Conservation (phyloP, 1,140 invertebrate genomes). For the Ectropis grisescens region DNA sequence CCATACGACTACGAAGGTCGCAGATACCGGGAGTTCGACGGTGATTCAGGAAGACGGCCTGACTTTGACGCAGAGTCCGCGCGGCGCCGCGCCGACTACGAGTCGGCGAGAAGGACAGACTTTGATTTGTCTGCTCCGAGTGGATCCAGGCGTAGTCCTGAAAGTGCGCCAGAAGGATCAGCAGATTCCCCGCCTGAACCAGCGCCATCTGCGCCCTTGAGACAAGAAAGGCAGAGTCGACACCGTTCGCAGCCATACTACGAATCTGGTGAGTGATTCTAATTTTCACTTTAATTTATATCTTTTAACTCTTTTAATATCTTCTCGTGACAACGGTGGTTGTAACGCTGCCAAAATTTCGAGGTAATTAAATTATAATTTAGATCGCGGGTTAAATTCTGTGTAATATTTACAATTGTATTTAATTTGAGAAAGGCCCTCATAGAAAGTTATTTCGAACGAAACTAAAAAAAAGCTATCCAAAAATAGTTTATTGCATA, state of each 20-base stretch:
- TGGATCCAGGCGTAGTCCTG: slow-evolving; percentile 45
- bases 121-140: slow-evolving; percentile 59
- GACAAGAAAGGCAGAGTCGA: slow-evolving; percentile 37
- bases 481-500: no score
- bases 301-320: no score
- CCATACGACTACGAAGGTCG: slow-evolving; percentile 52
- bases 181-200: slow-evolving; percentile 55
- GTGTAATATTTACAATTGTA: no score
- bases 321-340: no score
- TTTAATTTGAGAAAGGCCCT: no score
- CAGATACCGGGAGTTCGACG: slow-evolving; percentile 47
- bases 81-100: slow-evolving; percentile 53
- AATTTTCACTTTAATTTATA: neutral
- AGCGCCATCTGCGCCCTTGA: slow-evolving; percentile 48
- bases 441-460: no score
- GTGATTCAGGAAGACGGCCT: slow-evolving; percentile 39
- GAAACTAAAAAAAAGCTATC: no score
- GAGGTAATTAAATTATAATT: no score
- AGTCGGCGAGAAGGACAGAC: slow-evolving; percentile 54
- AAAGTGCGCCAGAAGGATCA: slow-evolving; percentile 54
- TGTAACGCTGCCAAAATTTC: no score
- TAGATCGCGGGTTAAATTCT: no score
- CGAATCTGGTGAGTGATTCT: slow-evolving; percentile 47
- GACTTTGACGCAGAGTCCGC: slow-evolving; percentile 62
- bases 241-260: slow-evolving; percentile 56